Conservation (phyloP, 53 echinoderm and acorn worm species). For the Stichopus horrens region DNA sequence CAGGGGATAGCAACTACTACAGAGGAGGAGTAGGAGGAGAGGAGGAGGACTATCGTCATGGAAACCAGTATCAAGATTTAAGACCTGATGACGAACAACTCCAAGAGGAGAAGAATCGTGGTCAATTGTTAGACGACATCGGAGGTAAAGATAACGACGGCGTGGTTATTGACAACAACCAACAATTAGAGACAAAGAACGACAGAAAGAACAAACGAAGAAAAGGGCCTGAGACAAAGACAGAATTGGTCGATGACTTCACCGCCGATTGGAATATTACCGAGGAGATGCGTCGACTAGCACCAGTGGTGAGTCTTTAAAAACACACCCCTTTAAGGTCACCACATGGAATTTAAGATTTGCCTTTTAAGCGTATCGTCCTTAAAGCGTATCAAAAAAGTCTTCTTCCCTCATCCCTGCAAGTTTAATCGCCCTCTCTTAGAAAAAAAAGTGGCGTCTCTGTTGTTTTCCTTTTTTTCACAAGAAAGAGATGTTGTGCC, state of each 20-base stretch:
- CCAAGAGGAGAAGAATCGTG: not conserved
- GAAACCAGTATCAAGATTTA: not conserved
- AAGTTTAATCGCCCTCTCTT: too few species aligned
- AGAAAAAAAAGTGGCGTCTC: too few species aligned
- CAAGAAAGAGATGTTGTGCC: too few species aligned
- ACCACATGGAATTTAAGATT: too few species aligned
- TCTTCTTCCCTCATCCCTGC: too few species aligned
- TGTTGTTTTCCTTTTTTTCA: too few species aligned
- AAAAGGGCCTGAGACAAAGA: not conserved
- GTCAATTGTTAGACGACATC: not conserved
- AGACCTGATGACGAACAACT: not conserved
- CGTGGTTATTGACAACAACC: not conserved
- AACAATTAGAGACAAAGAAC: not conserved
- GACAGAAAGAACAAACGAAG: not conserved
- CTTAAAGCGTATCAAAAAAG: too few species aligned
- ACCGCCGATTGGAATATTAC: constrained; percentile 38
- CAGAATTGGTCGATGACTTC: constrained; percentile 20
- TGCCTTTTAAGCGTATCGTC: too few species aligned
- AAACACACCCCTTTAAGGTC: too few species aligned
- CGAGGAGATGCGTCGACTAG: constrained; percentile 3
- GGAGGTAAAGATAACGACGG: not conserved
- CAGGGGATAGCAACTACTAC: constrained; percentile 16
- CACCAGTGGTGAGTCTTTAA: constrained; percentile 36
- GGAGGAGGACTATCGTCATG: not conserved
- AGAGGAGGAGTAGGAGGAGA: too few species aligned